Evolutionary conservation across 2,888 invertebrate species (phyloP).

Genomic region (Myopa tessellatipennis): DNA sequence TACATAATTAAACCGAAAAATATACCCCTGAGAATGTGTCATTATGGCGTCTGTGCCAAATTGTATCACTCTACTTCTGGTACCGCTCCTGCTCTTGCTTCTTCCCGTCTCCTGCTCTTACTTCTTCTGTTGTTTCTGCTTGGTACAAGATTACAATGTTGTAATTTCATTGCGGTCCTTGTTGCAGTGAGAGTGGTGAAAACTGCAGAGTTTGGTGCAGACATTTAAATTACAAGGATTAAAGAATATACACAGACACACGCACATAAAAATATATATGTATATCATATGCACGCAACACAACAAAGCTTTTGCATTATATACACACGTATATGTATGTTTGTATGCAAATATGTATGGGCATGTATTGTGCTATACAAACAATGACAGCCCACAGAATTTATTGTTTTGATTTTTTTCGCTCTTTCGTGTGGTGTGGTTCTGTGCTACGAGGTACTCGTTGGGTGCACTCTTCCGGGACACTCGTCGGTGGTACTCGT

Average conservation of each 20-base stretch:
- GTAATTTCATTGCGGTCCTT: conserved; percentile 29
- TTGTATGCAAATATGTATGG: background rate
- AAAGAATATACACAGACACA: background rate
- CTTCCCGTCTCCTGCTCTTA: too few species aligned
- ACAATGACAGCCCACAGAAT: too few species aligned
- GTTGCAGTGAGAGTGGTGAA: background rate
- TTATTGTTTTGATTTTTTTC: background rate
- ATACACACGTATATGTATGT: background rate
- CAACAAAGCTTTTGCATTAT: background rate
- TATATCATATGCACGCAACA: background rate
- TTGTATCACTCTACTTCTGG: too few species aligned
- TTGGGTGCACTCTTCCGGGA: too few species aligned
- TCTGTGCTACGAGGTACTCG: background rate
- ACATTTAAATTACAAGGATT: conserved; percentile 29
- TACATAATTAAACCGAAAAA: too few species aligned
- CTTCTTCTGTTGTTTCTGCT: background rate
- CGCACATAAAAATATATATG: background rate
- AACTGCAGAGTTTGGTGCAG: conserved; percentile 19
- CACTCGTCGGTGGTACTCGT: background rate
- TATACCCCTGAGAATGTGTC: too few species aligned
- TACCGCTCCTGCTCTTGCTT: background rate
- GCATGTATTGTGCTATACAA: background rate
- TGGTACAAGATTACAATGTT: conserved; percentile 30
- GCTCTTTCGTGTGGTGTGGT: background rate
- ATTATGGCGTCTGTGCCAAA: too few species aligned